These are phyloP conservation scores for Danionella cerebrum DNA, from an alignment of 2,113 vertebrate genomes.

Conservation along the genomic window DNA sequence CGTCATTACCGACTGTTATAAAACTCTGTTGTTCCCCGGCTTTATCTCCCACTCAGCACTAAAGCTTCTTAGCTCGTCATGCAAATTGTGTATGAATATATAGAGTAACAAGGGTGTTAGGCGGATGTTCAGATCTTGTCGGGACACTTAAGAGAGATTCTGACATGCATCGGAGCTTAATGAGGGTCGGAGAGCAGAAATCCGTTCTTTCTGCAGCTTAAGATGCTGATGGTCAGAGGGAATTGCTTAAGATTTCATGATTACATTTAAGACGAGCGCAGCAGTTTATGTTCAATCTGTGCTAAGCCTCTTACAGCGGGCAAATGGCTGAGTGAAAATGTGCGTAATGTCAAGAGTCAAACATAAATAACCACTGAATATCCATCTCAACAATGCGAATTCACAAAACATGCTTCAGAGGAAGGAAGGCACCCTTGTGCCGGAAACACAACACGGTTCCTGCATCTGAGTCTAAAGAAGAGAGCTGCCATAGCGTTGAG, in stretches of 20 bases:
- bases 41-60: constrained; percentile 15
- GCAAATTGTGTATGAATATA: constrained; percentile 23
- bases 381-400: not conserved
- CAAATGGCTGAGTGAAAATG: not conserved
- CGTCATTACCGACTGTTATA: constrained; percentile 25
- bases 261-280: constrained; percentile 21
- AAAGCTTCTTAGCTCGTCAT: constrained; percentile 38
- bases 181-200: not conserved
- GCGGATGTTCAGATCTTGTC: not conserved
- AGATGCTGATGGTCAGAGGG: constrained; percentile 36
- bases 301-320: constrained; percentile 12
- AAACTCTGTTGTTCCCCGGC: constrained; percentile 43
- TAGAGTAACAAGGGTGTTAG: constrained; percentile 16
- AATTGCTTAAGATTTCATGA: constrained; percentile 29
- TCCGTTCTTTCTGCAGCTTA: constrained; percentile 25
- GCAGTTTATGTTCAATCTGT: constrained; percentile 1
- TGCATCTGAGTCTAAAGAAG: not conserved
- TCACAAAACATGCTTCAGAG: not conserved
- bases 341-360: constrained; percentile 2
- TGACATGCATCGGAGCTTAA: not conserved
- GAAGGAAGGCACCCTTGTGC: not conserved
- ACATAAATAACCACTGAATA: not conserved
- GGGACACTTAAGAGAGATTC: not conserved
- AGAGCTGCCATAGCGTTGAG: not conserved
- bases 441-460: not conserved